A percentile compares a stretch with the other conserved stretches of the same genome.
These are phyloP conservation scores for Aquatica leii DNA, from an alignment of 2,888 invertebrate species.

Conservation along the genomic window DNA sequence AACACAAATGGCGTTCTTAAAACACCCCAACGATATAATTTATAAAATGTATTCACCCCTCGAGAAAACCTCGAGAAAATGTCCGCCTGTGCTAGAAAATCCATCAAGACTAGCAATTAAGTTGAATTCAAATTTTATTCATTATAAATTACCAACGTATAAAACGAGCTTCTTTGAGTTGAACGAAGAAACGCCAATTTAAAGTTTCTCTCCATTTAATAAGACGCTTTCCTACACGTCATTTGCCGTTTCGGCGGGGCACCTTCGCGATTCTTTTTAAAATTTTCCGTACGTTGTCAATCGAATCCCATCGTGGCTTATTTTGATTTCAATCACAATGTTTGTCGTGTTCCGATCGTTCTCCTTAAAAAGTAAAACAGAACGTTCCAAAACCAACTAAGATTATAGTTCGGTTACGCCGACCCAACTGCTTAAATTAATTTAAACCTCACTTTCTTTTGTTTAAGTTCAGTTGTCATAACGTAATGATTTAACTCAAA, in stretches of 20 bases:
- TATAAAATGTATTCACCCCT: slow-evolving; percentile 53
- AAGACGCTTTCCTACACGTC: slow-evolving; percentile 36
- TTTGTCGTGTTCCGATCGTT: no score
- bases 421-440: no score
- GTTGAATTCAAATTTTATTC: slow-evolving; percentile 63
- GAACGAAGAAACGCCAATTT: slow-evolving; percentile 61
- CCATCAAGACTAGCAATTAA: slow-evolving; percentile 62
- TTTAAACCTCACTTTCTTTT: no score
- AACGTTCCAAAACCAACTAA: no score
- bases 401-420: no score
- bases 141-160: slow-evolving; percentile 62
- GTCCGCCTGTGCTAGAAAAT: slow-evolving; percentile 57
- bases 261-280: slow-evolving; percentile 27
- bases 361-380: no score
- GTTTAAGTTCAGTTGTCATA: no score
- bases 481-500: no score
- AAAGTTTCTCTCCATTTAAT: slow-evolving; percentile 56
- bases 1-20: slow-evolving; percentile 58
- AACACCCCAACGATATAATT: slow-evolving; percentile 54
- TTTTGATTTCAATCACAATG: no score
- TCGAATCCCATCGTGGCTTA: no score
- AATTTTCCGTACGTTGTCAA: slow-evolving; percentile 26
- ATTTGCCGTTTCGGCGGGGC: slow-evolving; percentile 15
- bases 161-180: slow-evolving; percentile 60
- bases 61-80: slow-evolving; percentile 53